Conservation (phyloP, 1,140 invertebrate species). For the Trinorchestia longiramus region DNA sequence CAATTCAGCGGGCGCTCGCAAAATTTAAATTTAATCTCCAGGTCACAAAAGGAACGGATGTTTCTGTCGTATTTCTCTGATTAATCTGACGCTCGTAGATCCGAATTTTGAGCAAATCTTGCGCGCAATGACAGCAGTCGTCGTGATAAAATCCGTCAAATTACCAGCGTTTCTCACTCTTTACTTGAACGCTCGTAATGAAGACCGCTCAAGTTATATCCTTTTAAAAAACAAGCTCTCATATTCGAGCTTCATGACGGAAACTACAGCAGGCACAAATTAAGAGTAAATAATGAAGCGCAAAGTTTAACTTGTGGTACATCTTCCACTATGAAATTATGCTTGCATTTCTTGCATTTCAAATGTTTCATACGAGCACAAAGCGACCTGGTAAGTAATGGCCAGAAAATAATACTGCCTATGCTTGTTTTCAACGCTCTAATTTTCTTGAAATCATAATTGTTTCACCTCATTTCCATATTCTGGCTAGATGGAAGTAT, state of each 20-base stretch:
- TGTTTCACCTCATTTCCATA: too few species aligned
- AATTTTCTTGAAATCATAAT: not conserved
- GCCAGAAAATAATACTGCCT: not conserved
- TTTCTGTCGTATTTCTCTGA: slow-evolving; percentile 22
- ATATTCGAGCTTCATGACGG: not conserved
- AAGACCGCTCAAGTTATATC: not conserved
- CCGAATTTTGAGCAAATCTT: slow-evolving; percentile 24
- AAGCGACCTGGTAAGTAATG: not conserved
- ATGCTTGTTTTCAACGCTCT: not conserved
- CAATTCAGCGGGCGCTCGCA: slow-evolving; percentile 10
- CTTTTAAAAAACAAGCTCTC: not conserved
- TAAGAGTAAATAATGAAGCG: not conserved
- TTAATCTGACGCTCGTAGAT: slow-evolving; percentile 36
- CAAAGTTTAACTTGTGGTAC: not conserved
- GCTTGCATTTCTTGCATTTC: not conserved
- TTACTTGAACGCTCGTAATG: not conserved
- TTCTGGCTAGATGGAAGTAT: too few species aligned
- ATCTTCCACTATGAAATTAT: not conserved
- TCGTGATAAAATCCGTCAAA: not conserved
- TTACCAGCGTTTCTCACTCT: slow-evolving; percentile 14
- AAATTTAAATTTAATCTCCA: slow-evolving; percentile 37
- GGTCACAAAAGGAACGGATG: slow-evolving; percentile 18
- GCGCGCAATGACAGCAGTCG: not conserved
- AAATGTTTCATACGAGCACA: not conserved
- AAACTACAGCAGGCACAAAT: not conserved